Percentiles rank a stretch among this genome's conserved stretches.
Conservation (phyloP, 2,888 invertebrate genomes). For the Oxyteleia sp. region DNA sequence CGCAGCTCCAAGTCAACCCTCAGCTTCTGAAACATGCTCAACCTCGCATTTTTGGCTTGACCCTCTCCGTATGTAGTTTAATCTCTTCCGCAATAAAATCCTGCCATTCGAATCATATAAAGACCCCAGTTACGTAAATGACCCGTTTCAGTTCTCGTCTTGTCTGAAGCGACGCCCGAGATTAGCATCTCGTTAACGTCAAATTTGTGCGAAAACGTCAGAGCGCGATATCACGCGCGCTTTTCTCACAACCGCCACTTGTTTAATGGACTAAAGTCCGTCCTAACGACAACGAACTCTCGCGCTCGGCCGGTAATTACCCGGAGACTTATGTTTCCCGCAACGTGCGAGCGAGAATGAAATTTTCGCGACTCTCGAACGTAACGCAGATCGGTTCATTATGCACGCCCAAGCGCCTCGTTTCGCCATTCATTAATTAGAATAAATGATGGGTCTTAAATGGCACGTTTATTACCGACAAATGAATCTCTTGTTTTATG, state of each 20-base stretch:
- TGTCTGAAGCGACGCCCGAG: too few relatives aligned
- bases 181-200: too few relatives aligned
- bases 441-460: constrained; percentile 26
- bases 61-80: not conserved
- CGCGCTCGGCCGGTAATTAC: too few relatives aligned
- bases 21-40: not conserved
- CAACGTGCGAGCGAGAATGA: constrained; percentile 25
- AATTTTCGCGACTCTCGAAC: constrained; percentile 26
- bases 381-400: constrained; percentile 31
- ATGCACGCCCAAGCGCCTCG: constrained; percentile 21
- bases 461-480: constrained; percentile 42
- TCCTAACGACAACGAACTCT: too few relatives aligned
- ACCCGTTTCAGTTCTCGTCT: constrained; percentile 29
- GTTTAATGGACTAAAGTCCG: too few relatives aligned
- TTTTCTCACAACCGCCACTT: too few relatives aligned
- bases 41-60: constrained; percentile 7
- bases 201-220: too few relatives aligned
- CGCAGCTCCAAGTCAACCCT: not conserved
- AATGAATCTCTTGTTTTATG: constrained; percentile 49
- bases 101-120: not conserved
- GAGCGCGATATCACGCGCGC: too few relatives aligned
- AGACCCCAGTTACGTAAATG: constrained; percentile 6
- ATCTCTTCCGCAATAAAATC: constrained; percentile 47
- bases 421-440: constrained; percentile 43
- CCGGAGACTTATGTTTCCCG: too few relatives aligned